Conservation (phyloP, 1,140 invertebrate genomes). For the Drosophila quadrilineata region DNA sequence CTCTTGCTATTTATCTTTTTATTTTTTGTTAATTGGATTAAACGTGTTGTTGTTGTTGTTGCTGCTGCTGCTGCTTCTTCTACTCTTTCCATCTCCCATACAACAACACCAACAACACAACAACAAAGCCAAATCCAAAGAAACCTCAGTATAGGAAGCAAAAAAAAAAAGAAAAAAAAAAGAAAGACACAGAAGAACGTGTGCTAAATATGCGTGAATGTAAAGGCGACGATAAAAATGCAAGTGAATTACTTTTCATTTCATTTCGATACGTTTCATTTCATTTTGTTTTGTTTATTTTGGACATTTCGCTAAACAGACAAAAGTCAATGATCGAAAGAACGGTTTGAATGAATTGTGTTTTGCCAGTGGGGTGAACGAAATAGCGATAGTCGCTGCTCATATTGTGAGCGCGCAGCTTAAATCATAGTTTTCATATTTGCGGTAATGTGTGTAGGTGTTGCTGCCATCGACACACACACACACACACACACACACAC, state of each 20-base stretch:
- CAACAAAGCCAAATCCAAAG: too few species aligned
- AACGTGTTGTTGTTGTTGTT: constrained; percentile 39
- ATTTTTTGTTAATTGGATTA: constrained; percentile 77
- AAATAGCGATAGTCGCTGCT: background rate
- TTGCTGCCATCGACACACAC: too few species aligned
- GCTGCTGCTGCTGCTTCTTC: constrained; percentile 34
- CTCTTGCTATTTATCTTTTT: constrained; percentile 54
- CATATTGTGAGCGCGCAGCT: constrained; percentile 33
- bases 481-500: too few species aligned
- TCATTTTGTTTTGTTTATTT: constrained; percentile 16
- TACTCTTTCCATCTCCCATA: too few species aligned
- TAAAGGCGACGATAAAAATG: constrained; percentile 44
- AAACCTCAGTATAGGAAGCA: constrained; percentile 50
- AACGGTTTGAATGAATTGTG: too few species aligned
- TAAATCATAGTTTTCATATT: constrained; percentile 37
- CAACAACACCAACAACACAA: too few species aligned
- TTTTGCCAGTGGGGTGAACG: background rate
- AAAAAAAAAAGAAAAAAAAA: background rate
- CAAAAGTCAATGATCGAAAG: constrained; percentile 1
- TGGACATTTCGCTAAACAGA: background rate
- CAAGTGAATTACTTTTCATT: constrained; percentile 43
- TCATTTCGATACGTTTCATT: constrained; percentile 12
- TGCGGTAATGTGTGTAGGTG: background rate
- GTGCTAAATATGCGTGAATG: constrained; percentile 42
- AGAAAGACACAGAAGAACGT: constrained; percentile 16